phyloP scores from a whole-genome alignment of 1,140 invertebrate genomes.

The Patella vulgata region DNA sequence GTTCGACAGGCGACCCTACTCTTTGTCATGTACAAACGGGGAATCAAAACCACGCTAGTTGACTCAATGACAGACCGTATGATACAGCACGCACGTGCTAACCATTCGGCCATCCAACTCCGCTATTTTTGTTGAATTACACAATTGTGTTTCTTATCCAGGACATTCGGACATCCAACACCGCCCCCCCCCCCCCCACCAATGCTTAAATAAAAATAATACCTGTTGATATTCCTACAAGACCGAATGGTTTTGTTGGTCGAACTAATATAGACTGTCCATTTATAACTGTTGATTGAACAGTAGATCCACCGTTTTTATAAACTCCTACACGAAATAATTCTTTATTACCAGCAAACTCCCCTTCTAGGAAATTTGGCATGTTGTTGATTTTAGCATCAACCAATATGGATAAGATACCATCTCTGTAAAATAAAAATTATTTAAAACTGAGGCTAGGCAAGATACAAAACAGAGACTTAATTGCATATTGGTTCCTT shows the following conservation, averaged over 20 bases:
- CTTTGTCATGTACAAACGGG: too few relatives aligned
- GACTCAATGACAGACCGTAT: too few relatives aligned
- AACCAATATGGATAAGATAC: slow-evolving; percentile 37
- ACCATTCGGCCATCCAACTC: too few relatives aligned
- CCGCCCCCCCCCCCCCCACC: too few relatives aligned
- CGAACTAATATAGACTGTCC: slow-evolving; percentile 33
- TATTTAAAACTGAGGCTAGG: background rate
- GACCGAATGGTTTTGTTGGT: slow-evolving; percentile 34
- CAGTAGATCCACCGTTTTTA: slow-evolving; percentile 25
- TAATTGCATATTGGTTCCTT: background rate
- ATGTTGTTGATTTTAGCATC: slow-evolving; percentile 38
- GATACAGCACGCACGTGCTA: too few relatives aligned
- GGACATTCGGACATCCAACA: too few relatives aligned
- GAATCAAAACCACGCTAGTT: too few relatives aligned
- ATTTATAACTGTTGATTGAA: slow-evolving; percentile 31
- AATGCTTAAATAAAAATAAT: too few relatives aligned
- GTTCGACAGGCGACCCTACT: too few relatives aligned
- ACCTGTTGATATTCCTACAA: slow-evolving; percentile 24
- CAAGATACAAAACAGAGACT: background rate
- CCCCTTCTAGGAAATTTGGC: slow-evolving; percentile 45
- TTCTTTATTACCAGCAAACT: slow-evolving; percentile 3
- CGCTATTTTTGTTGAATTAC: too few relatives aligned
- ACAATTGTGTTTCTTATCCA: too few relatives aligned
- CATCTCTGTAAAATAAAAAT: slow-evolving; percentile 32
- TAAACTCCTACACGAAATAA: slow-evolving; percentile 39